Evolutionary conservation across 2,888 invertebrate species (phyloP), one percentile per base, ranked within the genome.

Genomic region (Arrhopalites spinosus): DNA sequence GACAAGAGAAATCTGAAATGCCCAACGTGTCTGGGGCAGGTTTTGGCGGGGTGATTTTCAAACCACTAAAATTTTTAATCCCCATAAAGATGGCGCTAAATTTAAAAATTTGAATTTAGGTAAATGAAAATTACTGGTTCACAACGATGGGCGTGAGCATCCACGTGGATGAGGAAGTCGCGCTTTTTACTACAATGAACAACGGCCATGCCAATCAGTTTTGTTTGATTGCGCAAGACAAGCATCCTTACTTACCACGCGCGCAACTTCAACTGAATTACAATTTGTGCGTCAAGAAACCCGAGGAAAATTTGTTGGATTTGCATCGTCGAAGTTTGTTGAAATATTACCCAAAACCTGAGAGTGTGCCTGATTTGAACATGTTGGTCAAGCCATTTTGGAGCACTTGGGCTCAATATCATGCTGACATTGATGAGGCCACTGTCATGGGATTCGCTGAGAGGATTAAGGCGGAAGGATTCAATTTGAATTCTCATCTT

Each of bases 401-500:
- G 78, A 76, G 76, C 0, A 79, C 78, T 0, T 79, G 79, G 79
- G 78, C 76, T 13, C 67, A 75, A 47, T 75, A 61, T 61, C 30
- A 75, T 20, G n/a, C 17, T 20, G 53, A 68, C 30, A 68, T 76
- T 15, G 50, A 76, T 64, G 63, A 76, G 23, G 36, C 15, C 1
- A 43, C 78, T 53, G 80, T 82, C 1, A 50, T 82, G 1, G 78
- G 79, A 7, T 79, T 53, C 29, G 80, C 79, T 1, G 64, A 69
- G 15, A 50, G 73, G 36, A 71, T 82, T 5, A 29, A 75, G 2
- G 71, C 64, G 20, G 77, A 79, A 71, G 82, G 82, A 17, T 81
- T 82, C 45, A 1, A 29, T 1, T 3, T 11, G 11, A 74, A 64
- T 56, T 78, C 78, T n/a, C 93, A 93, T 84, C 86, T 93, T 56